These are phyloP conservation scores for Drosophila santomea DNA, from an alignment of 1,140 invertebrate species.

Conservation along the genomic window DNA sequence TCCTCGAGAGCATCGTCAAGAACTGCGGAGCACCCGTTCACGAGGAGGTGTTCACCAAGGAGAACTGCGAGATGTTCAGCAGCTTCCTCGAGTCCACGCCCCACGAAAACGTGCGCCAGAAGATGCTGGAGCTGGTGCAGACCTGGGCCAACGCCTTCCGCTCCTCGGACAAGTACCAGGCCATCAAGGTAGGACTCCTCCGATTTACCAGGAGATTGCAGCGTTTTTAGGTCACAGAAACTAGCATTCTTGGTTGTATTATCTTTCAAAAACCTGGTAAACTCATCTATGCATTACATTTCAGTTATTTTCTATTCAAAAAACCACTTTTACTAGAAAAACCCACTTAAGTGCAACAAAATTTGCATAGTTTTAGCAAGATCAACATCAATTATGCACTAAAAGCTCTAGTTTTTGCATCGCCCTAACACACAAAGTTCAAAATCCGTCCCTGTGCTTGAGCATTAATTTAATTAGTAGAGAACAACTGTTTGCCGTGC, in stretches of 20 bases:
- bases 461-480: conserved; percentile 50
- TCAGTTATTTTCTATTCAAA: no score
- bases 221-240: no score
- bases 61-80: conserved; percentile 97
- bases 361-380: no score
- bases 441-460: conserved; percentile 8
- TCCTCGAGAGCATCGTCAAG: conserved; percentile 98
- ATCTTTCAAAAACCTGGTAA: background rate
- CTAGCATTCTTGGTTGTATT: background rate
- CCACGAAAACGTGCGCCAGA: conserved; percentile 94
- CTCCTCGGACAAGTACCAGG: conserved; percentile 94
- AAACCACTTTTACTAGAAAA: no score
- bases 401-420: background rate
- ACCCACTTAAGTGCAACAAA: no score
- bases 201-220: background rate
- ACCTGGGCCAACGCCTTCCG: conserved; percentile 98
- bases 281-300: no score
- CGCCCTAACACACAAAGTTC: background rate
- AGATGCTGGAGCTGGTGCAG: conserved; percentile 97
- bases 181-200: conserved; percentile 89
- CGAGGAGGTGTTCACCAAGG: conserved; percentile 96
- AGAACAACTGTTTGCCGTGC: background rate
- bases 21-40: conserved; percentile 97
- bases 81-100: conserved; percentile 93
- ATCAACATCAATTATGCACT: no score